Evolutionary conservation across 2,113 vertebrate species (phyloP).

Genomic region (Oreochromis niloticus): DNA sequence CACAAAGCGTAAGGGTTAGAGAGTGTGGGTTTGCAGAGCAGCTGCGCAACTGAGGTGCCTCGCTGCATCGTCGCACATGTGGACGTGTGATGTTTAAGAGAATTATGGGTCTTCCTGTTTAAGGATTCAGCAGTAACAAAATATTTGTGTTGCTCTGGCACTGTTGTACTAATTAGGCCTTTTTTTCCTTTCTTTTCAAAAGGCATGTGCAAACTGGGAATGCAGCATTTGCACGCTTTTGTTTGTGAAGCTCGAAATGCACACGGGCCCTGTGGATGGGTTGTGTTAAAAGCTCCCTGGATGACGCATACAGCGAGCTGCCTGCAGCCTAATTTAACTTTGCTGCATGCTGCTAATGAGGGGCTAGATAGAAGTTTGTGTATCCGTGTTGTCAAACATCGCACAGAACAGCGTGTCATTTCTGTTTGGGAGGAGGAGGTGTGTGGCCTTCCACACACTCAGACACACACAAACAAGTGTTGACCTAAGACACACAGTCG

Average conservation of each 20-base stretch:
- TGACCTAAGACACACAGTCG: not conserved
- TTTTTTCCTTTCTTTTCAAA: not conserved
- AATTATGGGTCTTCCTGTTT: not conserved
- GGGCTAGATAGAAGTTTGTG: not conserved
- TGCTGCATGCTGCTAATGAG: slow-evolving; percentile 7
- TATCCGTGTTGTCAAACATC: not conserved
- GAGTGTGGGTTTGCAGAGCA: not conserved
- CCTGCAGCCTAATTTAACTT: slow-evolving; percentile 3
- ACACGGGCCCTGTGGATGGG: not conserved
- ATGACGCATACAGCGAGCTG: not conserved
- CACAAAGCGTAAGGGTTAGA: not conserved
- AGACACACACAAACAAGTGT: not conserved
- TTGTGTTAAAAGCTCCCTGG: slow-evolving; percentile 18
- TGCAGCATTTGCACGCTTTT: not conserved
- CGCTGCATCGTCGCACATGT: not conserved
- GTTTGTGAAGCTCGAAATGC: not conserved
- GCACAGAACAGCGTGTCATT: not conserved
- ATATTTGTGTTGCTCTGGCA: not conserved
- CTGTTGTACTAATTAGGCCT: not conserved
- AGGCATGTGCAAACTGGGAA: not conserved
- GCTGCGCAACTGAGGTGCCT: not conserved
- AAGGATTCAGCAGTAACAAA: not conserved
- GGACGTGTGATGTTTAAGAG: not conserved
- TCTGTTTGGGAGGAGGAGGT: not conserved
- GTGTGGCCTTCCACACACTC: not conserved